Base-by-base conservation (phyloP, 2,888 invertebrate species). In the Rhamphomyia laevipes region DNA sequence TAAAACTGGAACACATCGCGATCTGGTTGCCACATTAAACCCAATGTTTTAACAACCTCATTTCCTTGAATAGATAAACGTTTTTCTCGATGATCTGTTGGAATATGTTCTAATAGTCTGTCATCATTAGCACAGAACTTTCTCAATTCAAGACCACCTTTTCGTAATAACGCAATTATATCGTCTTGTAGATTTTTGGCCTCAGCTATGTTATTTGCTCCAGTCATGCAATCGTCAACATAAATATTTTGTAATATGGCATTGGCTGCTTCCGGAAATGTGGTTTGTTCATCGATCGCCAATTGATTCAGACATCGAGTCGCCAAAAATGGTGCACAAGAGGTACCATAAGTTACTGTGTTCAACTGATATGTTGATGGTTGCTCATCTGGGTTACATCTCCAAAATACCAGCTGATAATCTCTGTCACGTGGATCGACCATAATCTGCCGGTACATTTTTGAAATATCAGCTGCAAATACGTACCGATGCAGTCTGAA, bases 241-340 rank as follows among this genome's bases (percentile, higher is more conserved):
- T 58, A 57, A 33, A 53, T 53, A 18, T 56, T 51, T 3, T 50
- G 45, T 41, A 17, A n/a, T 9, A 55, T 31, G 9, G 45, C 41
- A 13, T 45, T 16, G 12, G 53, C 43, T 15, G 57, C 59, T 12
- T 46, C 1, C 0, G 58, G 57, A 46, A 43, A 57, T 10, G 41
- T 50, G 0, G 16, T 6, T 18, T 23, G 12, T 33, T 50, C 50
- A n/a, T 55, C 50, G 4, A 27, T 21, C 4, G 55, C 56, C 11
- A 57, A 33, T 30, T 54, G 48, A 10, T 52, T 51, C 4, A 61
- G 18, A 9, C 49, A 44, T 33, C 54, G 47, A 2, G 52, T 55
- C 1, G 59, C 58, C 13, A 57, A 46, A 49, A 43, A 59, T 13
- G 59, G 56, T 3, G 59, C 54, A 9, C 52, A 21, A 5, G 54